Base-by-base conservation (phyloP, 2,888 invertebrate genomes). In the Amphipyra tragopoginis region DNA sequence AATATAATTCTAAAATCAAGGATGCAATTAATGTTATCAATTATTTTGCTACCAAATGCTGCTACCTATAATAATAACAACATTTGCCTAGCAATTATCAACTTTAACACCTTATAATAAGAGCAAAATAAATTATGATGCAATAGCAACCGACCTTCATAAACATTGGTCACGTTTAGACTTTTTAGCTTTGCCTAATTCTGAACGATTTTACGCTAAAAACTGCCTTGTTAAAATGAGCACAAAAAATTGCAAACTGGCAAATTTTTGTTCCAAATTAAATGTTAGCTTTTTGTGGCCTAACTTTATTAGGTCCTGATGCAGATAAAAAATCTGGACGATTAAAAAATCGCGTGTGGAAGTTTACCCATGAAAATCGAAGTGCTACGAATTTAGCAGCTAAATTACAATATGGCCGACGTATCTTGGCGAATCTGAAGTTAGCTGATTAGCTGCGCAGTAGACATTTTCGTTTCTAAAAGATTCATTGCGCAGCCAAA, bases 121-220 rank as follows among this genome's bases (percentile, higher is more conserved):
- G 40, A 68, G 40, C 21, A 26, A 45, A 60, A 65, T 59, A 58
- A 54, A 48, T 8, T 14, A 47, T 59, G 34, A 59, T 43, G 64
- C 34, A 58, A 62, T 58, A 48, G 15, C 0, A 7, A 3, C 0
- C 38, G 62, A 53, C 78, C 76, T 78, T 77, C 64, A 62, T 33
- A 51, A 26, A 1, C 54, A 68, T 77, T 75, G 48, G 74, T 45
- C 56, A 63, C 62, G 65, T 62, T 57, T 66, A 66, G 61, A 68
- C 68, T 63, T 66, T 75, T 65, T 74, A 42, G 44, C 10, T 45
- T 26, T 49, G 60, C 53, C 44, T 45, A 57, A 71, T 68, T 63
- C 58, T 39, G 15, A 51, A 36, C 51, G 42, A 64, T 75, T 77
- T 75, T 57, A 39, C 62, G 60, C 11, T 62, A 45, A 61, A 55